Base-by-base conservation (phyloP, 2,888 invertebrate genomes). In the Drosophila melanosoma region DNA sequence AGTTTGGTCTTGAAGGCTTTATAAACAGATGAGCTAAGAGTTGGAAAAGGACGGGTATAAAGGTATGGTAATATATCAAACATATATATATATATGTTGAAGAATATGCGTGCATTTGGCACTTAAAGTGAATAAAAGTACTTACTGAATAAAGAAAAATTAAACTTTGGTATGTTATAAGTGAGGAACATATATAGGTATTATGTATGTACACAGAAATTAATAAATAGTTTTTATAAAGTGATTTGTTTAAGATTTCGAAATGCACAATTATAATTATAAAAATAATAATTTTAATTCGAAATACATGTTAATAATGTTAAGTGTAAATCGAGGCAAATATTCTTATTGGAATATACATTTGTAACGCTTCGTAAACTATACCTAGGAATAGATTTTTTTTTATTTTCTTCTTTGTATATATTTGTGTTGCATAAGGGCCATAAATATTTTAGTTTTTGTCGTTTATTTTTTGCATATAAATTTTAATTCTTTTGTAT, bases 1-100 rank as follows among this genome's bases (percentile, higher is more conserved):
- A 38, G 52, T 76, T 84, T 88, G 87, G 86, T 83, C 74, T 81
- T 63, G 70, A 72, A 69, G 71, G 59, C 54, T 71, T 51, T 48
- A 59, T 54, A 40, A 61, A 74, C 36, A 26, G 33, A 33, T 33
- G 6, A 45, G 8, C 23, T n/a, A 36, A 51, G 4, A 15, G 15
- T 5, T 20, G 20, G 20, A 32, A 32, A 15, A 20, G 10, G 29
- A 33, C 20, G 33, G 53, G 33, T 35, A 20, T 20, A 53, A 8
- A 15, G 33, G 5, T 23, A 15, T 57, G 26, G 6, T 15, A 15
- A 3, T 10, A 3, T 57, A 53, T 36, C 5, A 20, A 49, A 17
- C 29, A 45, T 40, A 7, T 26, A 26, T n/a, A n/a, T 23, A 23
- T 12, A 23, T 10, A 10, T 51, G 12, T 32, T 36, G 1, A 42